Conservation (phyloP, 2,797 vertebrate genomes). For the Calcarius lapponicus region DNA sequence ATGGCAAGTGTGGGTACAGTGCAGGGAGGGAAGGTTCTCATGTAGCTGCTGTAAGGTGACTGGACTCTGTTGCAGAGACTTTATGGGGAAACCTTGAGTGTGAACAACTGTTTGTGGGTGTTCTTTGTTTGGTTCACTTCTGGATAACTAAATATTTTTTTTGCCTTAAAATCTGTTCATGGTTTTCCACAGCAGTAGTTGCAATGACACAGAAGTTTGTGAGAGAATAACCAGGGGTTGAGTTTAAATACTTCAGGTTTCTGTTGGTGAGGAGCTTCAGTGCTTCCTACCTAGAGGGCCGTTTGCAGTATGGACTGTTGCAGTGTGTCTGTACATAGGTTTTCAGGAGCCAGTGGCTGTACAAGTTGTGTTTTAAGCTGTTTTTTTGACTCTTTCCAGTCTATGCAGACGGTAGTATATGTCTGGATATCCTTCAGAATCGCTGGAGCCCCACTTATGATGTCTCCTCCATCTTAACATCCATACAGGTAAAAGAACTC, state of each 20-base stretch:
- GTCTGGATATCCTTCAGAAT: constrained; percentile 99
- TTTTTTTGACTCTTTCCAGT: constrained; percentile 77
- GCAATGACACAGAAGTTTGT: neutral
- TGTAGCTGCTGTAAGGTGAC: neutral
- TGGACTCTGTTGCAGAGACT: neutral
- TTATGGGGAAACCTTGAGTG: neutral
- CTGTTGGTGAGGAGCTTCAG: neutral
- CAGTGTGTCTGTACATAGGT: neutral
- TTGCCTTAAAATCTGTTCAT: neutral
- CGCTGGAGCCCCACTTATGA: constrained; percentile 99
- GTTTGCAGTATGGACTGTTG: neutral
- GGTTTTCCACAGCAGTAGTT: neutral
- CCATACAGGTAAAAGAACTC: constrained; percentile 90
- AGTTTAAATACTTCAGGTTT: neutral
- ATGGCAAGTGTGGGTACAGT: neutral
- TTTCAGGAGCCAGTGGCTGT: neutral
- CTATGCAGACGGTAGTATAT: constrained; percentile 99
- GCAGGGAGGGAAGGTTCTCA: neutral
- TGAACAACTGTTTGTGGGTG: neutral
- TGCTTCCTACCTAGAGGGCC: neutral
- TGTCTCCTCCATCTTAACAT: constrained; percentile 99
- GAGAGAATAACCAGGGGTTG: neutral
- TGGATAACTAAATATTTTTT: neutral
- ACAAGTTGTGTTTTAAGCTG: neutral
- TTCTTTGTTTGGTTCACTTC: neutral